Percentiles rank a stretch among this genome's conserved stretches.
phyloP scores from a whole-genome alignment of 1,140 invertebrate genomes.

The Odontomachus brunneus region DNA sequence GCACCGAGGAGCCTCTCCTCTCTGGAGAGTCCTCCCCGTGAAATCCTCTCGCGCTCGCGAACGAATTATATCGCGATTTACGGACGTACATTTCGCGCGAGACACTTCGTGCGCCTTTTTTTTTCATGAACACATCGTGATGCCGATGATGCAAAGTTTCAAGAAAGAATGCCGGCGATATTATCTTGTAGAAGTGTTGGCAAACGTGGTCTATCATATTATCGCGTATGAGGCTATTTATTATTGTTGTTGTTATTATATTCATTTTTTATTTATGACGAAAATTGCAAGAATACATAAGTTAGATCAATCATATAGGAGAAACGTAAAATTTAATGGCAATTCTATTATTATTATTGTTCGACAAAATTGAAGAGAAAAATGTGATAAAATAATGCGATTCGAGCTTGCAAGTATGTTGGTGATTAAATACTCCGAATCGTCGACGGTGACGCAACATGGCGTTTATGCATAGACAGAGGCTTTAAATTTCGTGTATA shows the following conservation, averaged over 20 bases:
- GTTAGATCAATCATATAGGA: not conserved
- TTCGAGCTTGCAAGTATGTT: not conserved
- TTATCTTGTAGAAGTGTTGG: not conserved
- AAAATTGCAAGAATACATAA: not conserved
- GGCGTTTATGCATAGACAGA: constrained; percentile 1
- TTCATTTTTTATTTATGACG: not conserved
- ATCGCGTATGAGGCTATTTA: not conserved
- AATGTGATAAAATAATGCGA: constrained; percentile 3
- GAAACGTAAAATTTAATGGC: not conserved
- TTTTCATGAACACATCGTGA: not conserved
- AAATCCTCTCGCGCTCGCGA: not conserved
- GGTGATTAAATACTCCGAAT: not conserved
- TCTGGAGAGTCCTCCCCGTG: constrained; percentile 5
- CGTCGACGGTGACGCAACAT: not conserved
- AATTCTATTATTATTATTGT: too few relatives aligned
- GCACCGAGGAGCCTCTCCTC: not conserved
- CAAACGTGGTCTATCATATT: not conserved
- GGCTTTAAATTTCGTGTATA: not conserved
- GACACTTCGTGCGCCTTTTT: not conserved
- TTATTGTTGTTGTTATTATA: not conserved
- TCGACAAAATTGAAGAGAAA: not conserved
- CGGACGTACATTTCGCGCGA: too few relatives aligned
- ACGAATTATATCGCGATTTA: constrained; percentile 18
- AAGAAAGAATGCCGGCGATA: not conserved
- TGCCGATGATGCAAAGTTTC: too few relatives aligned